Evolutionary conservation across 2,113 vertebrate species (phyloP), one percentile per base, ranked within the genome.

Genomic region (Varanus komodoensis): DNA sequence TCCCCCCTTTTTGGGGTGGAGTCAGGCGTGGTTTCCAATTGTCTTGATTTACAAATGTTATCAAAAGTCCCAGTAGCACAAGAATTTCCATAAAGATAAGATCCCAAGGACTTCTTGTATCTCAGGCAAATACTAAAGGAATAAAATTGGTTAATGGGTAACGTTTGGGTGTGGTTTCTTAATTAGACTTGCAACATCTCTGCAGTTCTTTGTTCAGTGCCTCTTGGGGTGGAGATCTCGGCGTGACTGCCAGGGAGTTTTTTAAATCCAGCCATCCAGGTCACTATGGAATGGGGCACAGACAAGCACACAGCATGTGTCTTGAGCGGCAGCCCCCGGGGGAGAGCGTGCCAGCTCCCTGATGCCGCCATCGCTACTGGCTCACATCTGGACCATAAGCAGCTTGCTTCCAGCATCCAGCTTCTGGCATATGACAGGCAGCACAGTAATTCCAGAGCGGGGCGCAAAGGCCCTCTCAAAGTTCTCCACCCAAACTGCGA

Each of bases 71-170:
- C 75, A 74, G 92, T 90, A 91, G 4, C 91, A 69, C 1, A 89
- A 94, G 93, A 95, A 95, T 96, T 93, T 38, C 75, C 17, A 83
- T 54, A 52, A 67, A 94, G 95, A 96, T 96, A 96, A 96, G 95
- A 96, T 96, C 95, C 82, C 0, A 0, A 68, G 87, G 88, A 50
- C 93, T 94, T 94, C 95, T 95, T 91, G 93, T 88, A 71, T 88
- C 91, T 94, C 87, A 93, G 95, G 93, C 92, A 96, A 95, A 96
- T 96, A 95, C 95, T 93, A 95, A 96, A 95, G 82, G 91, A 93
- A 95, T 94, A 93, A 95, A 94, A 94, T 86, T 68, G 8, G 95
- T 96, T 96, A 96, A 96, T 96, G 93, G 85, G 93, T 96, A 96
- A 96, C 95, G 90, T 64, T 48, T 83, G 80, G 81, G 92, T 48